Evolutionary conservation across 2,113 vertebrate species (phyloP), one percentile per base, ranked within the genome.

Genomic region (Aleadryas rufinucha): DNA sequence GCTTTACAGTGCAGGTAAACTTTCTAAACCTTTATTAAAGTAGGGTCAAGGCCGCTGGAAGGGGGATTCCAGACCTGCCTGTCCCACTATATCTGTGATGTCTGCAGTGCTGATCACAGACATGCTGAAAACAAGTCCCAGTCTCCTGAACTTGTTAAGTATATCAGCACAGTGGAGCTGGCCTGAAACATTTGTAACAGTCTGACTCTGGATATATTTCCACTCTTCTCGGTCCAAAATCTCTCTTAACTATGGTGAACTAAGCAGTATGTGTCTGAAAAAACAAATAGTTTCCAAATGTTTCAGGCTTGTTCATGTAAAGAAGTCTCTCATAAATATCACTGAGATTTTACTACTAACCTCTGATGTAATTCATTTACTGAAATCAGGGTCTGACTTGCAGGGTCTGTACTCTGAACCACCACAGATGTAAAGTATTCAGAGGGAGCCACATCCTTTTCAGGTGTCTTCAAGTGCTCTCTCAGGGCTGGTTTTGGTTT

Each of bases 221-320:
- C 61, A 63, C 2, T 4, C 16, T 71, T 65, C 57, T 65, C 18
- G 0, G 57, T 83, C 94, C 78, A 91, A 95, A 84, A 71, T 60
- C 35, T 64, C 35, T 39, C 61, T 77, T 71, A 60, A 44, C 60
- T 71, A 26, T 22, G 41, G 17, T 85, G 49, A 85, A 57, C 44
- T 85, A 78, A 93, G 37, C 41, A n/a, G 54, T 13, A 35, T 18
- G 24, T 90, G 66, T 76, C 59, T 93, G 68, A 57, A 80, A 85
- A 84, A 37, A 26, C 41, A 91, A 87, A 87, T 76, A 1, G 11
- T 80, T 95, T 93, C 79, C 88, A 85, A 91, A 88, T 80, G 74
- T 88, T 93, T 94, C 66, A 79, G 49, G 31, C 22, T 26, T 59
- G 13, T 44, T 93, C 70, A 61, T 13, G 61, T 86, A 80, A 93